Evolutionary conservation across 2,113 vertebrate species (phyloP), one percentile per base, ranked within the genome.

Genomic region (human): DNA sequence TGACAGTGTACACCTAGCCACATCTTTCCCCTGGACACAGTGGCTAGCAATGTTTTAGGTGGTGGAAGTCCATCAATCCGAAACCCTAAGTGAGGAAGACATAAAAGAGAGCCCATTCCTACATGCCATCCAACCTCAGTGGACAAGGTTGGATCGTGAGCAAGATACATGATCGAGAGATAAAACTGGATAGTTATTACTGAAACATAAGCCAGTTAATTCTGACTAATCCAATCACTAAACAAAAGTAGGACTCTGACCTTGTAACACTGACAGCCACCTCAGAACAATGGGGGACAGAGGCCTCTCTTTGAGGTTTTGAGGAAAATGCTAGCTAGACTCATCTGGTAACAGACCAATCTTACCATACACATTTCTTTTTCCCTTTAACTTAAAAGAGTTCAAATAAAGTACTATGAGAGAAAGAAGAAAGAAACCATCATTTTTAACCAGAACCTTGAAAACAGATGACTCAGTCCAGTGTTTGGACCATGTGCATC

Each of bases 41-140:
- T 10, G 38, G 45, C 23, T 12, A 68, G 18, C 11, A 90, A 87
- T 73, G 61, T 50, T 72, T 64, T 45, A 84, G 18, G 72, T 18
- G 32, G 16, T 17, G 0, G 27, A 40, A 23, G 4, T 20, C 16
- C 9, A 50, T 59, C 38, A 75, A 5, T 43, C 27, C 52, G 14
- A 96, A 16, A 70, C 8, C 1, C 2, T 88, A 25, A 78, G 12
- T 14, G 18, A 88, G 2, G 32, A 43, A 22, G 20, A 22, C 4
- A 1, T 17, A 0, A 1, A 7, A 5, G 5, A 43, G 1, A 84
- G 11, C 6, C 14, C 8, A 57, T 5, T 8, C 9, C 25, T n/a
- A 38, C 13, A 59, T 4, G 57, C 9, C 32, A n/a, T 66, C 35
- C n/a, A 82, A 50, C 35, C 25, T 90, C 84, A 83, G 25, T 30